Percentiles rank a stretch among this genome's conserved stretches.
phyloP scores from a whole-genome alignment of 2,113 vertebrate genomes.

The Kryptolebias marmoratus region DNA sequence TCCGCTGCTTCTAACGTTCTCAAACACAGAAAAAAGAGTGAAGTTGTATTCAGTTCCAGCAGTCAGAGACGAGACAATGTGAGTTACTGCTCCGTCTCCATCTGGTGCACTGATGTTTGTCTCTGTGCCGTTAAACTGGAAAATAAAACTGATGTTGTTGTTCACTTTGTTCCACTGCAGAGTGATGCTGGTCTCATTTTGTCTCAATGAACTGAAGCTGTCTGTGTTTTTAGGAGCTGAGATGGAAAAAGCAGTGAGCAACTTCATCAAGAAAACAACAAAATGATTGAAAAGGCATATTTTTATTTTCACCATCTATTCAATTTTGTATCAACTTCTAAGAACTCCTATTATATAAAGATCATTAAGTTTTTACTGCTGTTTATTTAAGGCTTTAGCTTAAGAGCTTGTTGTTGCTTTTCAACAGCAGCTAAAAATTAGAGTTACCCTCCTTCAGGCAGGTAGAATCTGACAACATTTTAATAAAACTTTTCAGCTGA shows the following conservation, averaged over 20 bases:
- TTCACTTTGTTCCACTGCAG: constrained; percentile 6
- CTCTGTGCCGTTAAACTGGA: background rate
- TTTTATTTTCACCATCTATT: too few species aligned
- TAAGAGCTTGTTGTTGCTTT: too few species aligned
- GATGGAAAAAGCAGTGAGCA: background rate
- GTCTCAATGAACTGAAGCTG: background rate
- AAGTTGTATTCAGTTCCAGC: constrained; percentile 20
- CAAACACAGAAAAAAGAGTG: constrained; percentile 13
- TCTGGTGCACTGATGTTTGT: background rate
- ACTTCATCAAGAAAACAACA: too few species aligned
- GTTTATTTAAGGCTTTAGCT: too few species aligned
- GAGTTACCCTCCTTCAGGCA: too few species aligned
- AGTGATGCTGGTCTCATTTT: constrained; percentile 9
- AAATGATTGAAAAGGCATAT: too few species aligned
- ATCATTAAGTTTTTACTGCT: too few species aligned
- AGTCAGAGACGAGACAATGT: constrained; percentile 19
- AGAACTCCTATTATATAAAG: too few species aligned
- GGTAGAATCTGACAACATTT: too few species aligned
- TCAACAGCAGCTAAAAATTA: too few species aligned
- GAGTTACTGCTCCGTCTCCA: constrained; percentile 11
- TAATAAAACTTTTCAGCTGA: too few species aligned
- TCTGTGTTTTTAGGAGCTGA: background rate
- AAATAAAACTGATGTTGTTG: background rate
- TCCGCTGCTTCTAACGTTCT: constrained; percentile 16
- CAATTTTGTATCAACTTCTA: too few species aligned